Conservation (phyloP, 2,113 vertebrate genomes). For the Ceyx melanurus region DNA sequence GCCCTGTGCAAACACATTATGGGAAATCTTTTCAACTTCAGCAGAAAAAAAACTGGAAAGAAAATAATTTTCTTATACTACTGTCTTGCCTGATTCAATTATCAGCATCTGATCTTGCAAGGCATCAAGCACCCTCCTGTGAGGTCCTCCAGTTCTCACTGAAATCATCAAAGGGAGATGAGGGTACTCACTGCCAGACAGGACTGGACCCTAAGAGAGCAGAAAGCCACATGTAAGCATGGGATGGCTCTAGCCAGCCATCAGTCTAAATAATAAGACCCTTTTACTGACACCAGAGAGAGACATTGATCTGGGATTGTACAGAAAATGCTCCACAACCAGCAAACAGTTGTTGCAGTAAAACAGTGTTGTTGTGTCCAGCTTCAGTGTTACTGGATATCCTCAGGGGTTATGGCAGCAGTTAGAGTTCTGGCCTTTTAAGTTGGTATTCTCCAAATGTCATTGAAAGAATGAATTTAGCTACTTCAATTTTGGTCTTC, state of each 20-base stretch:
- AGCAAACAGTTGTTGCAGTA: not conserved
- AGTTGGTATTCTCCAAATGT: not conserved
- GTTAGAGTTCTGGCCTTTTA: not conserved
- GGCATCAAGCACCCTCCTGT: slow-evolving; percentile 27
- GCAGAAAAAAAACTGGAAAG: slow-evolving; percentile 18
- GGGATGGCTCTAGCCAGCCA: not conserved
- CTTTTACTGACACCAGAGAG: not conserved
- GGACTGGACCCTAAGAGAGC: not conserved
- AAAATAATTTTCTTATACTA: slow-evolving; percentile 41
- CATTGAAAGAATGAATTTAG: not conserved
- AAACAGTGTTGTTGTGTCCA: not conserved
- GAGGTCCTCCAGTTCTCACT: not conserved
- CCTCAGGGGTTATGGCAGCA: not conserved
- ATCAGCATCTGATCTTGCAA: slow-evolving; percentile 10
- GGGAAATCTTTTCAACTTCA: slow-evolving; percentile 5
- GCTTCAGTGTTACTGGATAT: not conserved
- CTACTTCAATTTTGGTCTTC: not conserved
- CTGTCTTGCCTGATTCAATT: slow-evolving; percentile 28
- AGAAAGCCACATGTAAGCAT: not conserved
- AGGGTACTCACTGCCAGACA: not conserved
- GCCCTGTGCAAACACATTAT: not conserved
- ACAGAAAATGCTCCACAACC: not conserved
- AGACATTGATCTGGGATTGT: not conserved
- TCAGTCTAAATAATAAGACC: not conserved
- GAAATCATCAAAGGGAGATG: not conserved